Percentiles rank a stretch among this genome's conserved stretches.
phyloP scores from a whole-genome alignment of 2,888 invertebrate genomes.

The Meta bourneti region DNA sequence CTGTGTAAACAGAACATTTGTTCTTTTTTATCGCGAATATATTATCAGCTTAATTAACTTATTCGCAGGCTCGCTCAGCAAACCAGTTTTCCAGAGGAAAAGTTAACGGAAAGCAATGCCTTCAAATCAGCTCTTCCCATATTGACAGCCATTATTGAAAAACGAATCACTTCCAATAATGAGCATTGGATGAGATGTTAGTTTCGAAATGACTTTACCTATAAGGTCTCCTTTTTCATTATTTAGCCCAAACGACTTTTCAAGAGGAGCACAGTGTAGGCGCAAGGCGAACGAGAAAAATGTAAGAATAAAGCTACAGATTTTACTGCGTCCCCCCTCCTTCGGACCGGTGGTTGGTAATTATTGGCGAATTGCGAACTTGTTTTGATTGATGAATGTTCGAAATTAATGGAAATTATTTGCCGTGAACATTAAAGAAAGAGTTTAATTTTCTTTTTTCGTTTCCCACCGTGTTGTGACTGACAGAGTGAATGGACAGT shows the following conservation, averaged over 20 bases:
- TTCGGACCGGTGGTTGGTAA: conserved; percentile 15
- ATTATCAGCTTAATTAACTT: conserved; percentile 71
- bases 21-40: conserved; percentile 22
- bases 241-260: neutral
- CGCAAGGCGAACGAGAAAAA: neutral
- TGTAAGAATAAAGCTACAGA: neutral
- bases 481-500: conserved; percentile 7
- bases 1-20: conserved; percentile 1
- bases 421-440: conserved; percentile 20
- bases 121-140: conserved; percentile 31
- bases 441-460: conserved; percentile 14
- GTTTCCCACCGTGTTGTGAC: neutral
- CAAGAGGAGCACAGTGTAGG: neutral
- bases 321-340: neutral
- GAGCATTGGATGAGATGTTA: conserved; percentile 74
- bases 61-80: conserved; percentile 13
- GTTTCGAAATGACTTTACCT: conserved; percentile 74
- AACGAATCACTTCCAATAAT: conserved; percentile 72
- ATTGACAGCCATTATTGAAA: conserved; percentile 73
- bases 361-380: conserved; percentile 62
- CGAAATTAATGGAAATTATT: conserved; percentile 61
- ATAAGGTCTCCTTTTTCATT: conserved; percentile 73
- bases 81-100: neutral
- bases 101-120: conserved; percentile 72
- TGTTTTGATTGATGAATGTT: conserved; percentile 66